These are phyloP conservation scores for Myotis lucifugus DNA, from an alignment of 2,113 vertebrate genomes.

Conservation along the genomic window DNA sequence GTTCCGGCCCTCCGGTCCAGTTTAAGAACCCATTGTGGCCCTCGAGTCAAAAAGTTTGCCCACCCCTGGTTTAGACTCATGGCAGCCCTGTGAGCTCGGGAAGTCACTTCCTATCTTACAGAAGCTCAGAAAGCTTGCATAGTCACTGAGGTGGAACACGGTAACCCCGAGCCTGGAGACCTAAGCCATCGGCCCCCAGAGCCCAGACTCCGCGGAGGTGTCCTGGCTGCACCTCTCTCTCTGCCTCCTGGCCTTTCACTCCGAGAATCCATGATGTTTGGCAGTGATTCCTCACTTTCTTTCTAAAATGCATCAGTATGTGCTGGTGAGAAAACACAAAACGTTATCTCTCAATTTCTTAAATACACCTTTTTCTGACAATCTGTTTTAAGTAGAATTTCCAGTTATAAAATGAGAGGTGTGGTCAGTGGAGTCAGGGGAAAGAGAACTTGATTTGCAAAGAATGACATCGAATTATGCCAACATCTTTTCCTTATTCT, in stretches of 20 bases:
- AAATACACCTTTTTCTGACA: background rate
- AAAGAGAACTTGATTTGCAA: background rate
- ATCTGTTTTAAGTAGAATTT: background rate
- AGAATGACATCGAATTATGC: background rate
- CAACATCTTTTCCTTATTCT: background rate
- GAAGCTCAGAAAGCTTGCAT: background rate
- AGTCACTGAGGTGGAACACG: background rate
- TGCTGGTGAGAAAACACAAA: background rate
- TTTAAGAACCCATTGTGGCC: too few relatives aligned
- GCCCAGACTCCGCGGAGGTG: background rate
- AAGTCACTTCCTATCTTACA: background rate
- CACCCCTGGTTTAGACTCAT: background rate
- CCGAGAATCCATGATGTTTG: background rate
- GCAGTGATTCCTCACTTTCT: background rate
- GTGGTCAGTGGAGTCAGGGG: background rate
- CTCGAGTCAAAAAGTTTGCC: too few relatives aligned
- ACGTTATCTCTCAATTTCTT: background rate
- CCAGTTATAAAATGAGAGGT: background rate
- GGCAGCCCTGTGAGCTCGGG: background rate
- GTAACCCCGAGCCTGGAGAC: background rate
- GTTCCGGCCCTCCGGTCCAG: too few relatives aligned
- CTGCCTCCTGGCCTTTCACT: background rate
- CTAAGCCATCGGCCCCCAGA: background rate
- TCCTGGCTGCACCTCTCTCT: background rate
- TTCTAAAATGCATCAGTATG: background rate